Conservation (phyloP, 2,797 vertebrate genomes). For the Brachymystax lenok region DNA sequence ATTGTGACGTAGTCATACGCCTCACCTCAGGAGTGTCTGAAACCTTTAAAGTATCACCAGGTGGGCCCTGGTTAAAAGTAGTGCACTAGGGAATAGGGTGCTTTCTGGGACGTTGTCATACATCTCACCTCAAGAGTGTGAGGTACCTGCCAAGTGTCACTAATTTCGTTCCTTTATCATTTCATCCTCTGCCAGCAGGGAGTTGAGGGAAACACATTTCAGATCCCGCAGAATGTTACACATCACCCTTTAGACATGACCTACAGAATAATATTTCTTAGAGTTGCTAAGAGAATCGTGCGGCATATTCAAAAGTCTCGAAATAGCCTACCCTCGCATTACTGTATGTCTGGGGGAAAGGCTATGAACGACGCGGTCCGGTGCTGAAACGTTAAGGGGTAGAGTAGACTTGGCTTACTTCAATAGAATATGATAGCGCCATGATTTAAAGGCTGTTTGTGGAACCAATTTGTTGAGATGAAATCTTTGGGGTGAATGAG, state of each 20-base stretch:
- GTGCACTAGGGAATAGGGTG: neutral
- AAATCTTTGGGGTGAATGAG: no score
- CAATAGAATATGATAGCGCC: neutral
- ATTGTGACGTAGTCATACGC: no score
- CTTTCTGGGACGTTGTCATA: no score
- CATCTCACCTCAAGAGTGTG: neutral
- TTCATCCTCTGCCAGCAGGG: constrained; percentile 44
- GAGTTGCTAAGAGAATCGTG: constrained; percentile 20
- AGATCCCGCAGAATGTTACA: constrained; percentile 33
- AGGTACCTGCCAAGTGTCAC: neutral
- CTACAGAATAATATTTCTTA: constrained; percentile 31
- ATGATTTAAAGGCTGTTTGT: no score
- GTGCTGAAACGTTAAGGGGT: neutral
- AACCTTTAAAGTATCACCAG: neutral
- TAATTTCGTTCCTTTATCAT: neutral
- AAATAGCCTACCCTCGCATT: neutral
- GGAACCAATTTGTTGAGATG: no score
- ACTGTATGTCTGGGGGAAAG: neutral
- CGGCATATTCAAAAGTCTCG: neutral
- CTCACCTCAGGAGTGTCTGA: neutral
- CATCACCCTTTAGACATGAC: constrained; percentile 24
- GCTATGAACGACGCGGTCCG: neutral
- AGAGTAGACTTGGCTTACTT: neutral
- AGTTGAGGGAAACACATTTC: constrained; percentile 43
- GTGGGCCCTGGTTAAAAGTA: neutral